Evolutionary conservation across 2,888 invertebrate genomes (phyloP).

Genomic region (Dexiosoma caninum): DNA sequence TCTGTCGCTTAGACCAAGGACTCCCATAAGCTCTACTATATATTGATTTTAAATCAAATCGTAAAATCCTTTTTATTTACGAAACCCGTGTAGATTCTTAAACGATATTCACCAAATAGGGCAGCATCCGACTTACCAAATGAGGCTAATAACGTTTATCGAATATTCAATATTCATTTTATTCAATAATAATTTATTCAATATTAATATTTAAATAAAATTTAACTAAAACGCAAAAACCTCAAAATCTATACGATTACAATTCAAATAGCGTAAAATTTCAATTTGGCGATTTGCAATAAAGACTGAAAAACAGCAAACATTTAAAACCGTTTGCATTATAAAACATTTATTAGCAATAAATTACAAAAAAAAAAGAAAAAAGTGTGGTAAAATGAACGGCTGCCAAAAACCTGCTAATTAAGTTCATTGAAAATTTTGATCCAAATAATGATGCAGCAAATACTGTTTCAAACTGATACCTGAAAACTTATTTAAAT

Average conservation of each 20-base stretch:
- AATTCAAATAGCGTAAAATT: constrained; percentile 7
- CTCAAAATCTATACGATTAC: neutral
- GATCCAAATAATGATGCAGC: neutral
- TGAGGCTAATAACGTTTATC: no score
- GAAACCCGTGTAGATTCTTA: no score
- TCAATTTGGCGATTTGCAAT: neutral
- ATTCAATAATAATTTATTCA: no score
- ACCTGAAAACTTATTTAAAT: constrained; percentile 21
- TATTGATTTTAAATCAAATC: no score
- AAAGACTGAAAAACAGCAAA: neutral
- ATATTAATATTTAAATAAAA: no score
- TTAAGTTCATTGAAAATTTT: constrained; percentile 23
- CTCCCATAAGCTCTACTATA: no score
- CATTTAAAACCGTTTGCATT: constrained; percentile 5
- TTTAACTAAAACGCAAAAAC: neutral
- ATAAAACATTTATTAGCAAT: constrained; percentile 18
- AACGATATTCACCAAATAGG: no score
- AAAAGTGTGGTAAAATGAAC: neutral
- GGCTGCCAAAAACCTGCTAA: constrained; percentile 16
- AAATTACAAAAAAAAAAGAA: neutral
- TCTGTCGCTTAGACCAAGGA: no score
- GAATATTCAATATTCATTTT: no score
- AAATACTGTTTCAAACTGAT: neutral
- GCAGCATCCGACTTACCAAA: no score
- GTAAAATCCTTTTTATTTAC: no score